Percentiles rank a stretch among this genome's conserved stretches.
These are phyloP conservation scores for Euschistus heros DNA, from an alignment of 1,140 invertebrate genomes.

Conservation along the genomic window DNA sequence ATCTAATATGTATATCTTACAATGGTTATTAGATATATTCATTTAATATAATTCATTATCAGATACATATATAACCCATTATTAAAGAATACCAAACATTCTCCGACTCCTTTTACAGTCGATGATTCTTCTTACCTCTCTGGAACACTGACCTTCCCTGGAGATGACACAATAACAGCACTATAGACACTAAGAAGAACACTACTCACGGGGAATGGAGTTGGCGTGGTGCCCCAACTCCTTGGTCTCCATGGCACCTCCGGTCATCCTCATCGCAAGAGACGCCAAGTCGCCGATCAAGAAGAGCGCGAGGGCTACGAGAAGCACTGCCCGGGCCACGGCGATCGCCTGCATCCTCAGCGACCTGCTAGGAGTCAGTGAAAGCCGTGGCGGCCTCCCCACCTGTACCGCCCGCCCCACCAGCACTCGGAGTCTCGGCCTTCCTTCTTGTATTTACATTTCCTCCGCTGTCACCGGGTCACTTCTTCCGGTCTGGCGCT, in stretches of 20 bases:
- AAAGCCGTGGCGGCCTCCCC: not conserved
- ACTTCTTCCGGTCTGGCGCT: too few relatives aligned
- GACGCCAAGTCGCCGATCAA: slow-evolving; percentile 13
- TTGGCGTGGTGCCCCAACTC: slow-evolving; percentile 18
- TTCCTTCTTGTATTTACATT: too few relatives aligned
- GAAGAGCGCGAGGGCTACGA: slow-evolving; percentile 19
- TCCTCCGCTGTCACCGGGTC: too few relatives aligned
- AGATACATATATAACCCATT: too few relatives aligned
- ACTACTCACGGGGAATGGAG: slow-evolving; percentile 23
- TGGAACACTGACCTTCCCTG: too few relatives aligned
- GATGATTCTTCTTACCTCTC: too few relatives aligned
- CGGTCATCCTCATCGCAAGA: slow-evolving; percentile 16
- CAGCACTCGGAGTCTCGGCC: not conserved
- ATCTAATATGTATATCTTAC: too few relatives aligned
- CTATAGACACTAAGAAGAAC: not conserved
- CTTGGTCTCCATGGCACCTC: not conserved
- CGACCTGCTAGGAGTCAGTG: not conserved
- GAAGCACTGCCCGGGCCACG: slow-evolving; percentile 18
- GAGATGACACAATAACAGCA: too few relatives aligned
- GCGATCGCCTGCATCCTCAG: slow-evolving; percentile 21
- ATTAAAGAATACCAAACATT: too few relatives aligned
- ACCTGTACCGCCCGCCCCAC: not conserved
- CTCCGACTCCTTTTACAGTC: too few relatives aligned
- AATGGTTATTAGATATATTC: too few relatives aligned
- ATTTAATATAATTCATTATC: too few relatives aligned